These are phyloP conservation scores for Chloropsis hardwickii DNA, from an alignment of 2,113 vertebrate genomes.

Conservation along the genomic window DNA sequence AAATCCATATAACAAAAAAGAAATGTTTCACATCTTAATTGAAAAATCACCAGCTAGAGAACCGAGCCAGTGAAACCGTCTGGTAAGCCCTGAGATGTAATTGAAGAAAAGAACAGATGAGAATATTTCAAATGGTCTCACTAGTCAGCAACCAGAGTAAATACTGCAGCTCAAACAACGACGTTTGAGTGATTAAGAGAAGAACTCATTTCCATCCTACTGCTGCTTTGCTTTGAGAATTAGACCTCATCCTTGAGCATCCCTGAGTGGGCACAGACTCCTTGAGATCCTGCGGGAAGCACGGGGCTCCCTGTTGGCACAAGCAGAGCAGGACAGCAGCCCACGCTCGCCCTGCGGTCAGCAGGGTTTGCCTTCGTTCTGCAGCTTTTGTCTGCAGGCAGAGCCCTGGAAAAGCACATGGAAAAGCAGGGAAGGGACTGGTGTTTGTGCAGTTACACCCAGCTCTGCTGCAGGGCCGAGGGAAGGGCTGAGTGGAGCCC, in stretches of 20 bases:
- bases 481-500: neutral
- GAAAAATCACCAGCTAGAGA: conserved; percentile 47
- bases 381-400: neutral
- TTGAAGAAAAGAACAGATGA: conserved; percentile 14
- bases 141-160: conserved; percentile 19
- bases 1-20: conserved; percentile 53
- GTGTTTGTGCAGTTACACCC: neutral
- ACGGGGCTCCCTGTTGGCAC: neutral
- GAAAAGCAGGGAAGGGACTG: neutral
- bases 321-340: accelerated
- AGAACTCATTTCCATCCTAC: neutral
- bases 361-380: neutral
- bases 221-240: conserved; percentile 2
- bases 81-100: conserved; percentile 21
- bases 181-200: neutral
- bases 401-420: neutral
- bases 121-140: conserved; percentile 27
- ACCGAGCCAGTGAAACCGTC: neutral
- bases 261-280: neutral
- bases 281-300: accelerated
- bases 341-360: accelerated
- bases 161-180: neutral
- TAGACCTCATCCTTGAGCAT: neutral
- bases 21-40: conserved; percentile 44
- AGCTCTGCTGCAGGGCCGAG: neutral